Evolutionary conservation across 2,113 vertebrate species (phyloP), one percentile per base, ranked within the genome.

Genomic region (Scophthalmus maximus): DNA sequence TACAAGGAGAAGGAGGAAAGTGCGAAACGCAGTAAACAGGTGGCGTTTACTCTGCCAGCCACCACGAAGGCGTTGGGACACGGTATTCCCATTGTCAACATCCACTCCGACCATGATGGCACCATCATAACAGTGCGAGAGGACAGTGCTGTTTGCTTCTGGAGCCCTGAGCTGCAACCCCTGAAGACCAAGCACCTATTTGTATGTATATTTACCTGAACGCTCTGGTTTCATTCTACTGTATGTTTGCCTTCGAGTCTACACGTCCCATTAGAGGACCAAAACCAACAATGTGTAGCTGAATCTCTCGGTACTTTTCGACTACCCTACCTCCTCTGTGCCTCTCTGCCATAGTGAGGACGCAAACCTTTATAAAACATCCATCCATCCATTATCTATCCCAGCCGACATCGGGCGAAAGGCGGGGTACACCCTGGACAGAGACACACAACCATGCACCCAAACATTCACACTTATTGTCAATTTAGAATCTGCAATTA

Each of bases 171-270:
- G 52, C 93, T 96, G 47, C 91, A 92, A 65, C 71, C 92, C 49
- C 94, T 93, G 85, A 93, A 88, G 76, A 94, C 88, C 85, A 94
- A 94, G 82, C 64, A 61, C 47, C 77, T 94, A 68, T 96, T 95
- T 91, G 95, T 96, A 92, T 55, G 95, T 53, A 53, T 8, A 53
- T 29, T 47, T 32, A 32, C 12, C 5, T 40, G 6, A 65, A 17
- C 15, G 18, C 40, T n/a, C n/a, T n/a, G n/a, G n/a, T n/a, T 18
- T 46, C 1, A 9, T 4, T 0, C 46, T 29, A 0, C n/a, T 30
- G 25, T 27, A 52, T 29, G 29, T 29, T 17, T 29, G 8, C 15
- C 6, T 30, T 30, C 18, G 10, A 14, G 22, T 52, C 4, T 38
- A 18, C 1, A 49, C 36, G 47, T 44, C 32, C 14, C 2, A 32